Evolutionary conservation across 1,140 invertebrate species (phyloP).

Genomic region (Radopholus similis): DNA sequence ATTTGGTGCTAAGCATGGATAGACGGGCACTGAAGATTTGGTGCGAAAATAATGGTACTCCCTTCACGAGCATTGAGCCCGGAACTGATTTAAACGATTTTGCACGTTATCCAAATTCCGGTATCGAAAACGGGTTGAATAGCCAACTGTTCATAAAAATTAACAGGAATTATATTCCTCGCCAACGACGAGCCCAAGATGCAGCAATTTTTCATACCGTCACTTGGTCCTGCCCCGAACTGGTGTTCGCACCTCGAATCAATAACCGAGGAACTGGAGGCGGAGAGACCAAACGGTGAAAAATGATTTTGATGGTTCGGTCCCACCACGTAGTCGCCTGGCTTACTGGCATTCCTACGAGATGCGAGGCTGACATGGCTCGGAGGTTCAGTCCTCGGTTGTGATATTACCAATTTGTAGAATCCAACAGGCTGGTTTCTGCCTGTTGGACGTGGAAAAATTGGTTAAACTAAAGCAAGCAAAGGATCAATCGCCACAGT

Average conservation of each 20-base stretch:
- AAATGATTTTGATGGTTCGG: neutral
- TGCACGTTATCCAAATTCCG: conserved; percentile 79
- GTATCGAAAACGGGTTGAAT: conserved; percentile 30
- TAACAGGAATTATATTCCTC: conserved; percentile 76
- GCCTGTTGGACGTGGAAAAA: neutral
- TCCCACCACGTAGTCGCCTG: no score
- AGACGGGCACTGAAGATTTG: conserved; percentile 86
- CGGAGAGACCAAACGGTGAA: conserved; percentile 63
- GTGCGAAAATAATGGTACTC: conserved; percentile 86
- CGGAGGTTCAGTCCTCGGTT: neutral
- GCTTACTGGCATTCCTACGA: neutral
- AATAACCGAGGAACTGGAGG: conserved; percentile 93
- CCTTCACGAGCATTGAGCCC: conserved; percentile 84
- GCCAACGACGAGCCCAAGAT: conserved; percentile 92
- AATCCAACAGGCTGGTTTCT: neutral
- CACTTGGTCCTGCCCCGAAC: conserved; percentile 85
- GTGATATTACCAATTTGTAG: conserved; percentile 8
- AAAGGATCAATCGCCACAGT: neutral
- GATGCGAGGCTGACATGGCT: no score
- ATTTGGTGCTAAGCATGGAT: conserved; percentile 87
- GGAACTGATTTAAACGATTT: conserved; percentile 80
- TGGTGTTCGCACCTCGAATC: conserved; percentile 96
- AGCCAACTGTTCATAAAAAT: neutral
- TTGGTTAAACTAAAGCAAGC: neutral
- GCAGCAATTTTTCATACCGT: conserved; percentile 87